Evolutionary conservation across 2,113 vertebrate species (phyloP).

Genomic region (Corythaixoides concolor): DNA sequence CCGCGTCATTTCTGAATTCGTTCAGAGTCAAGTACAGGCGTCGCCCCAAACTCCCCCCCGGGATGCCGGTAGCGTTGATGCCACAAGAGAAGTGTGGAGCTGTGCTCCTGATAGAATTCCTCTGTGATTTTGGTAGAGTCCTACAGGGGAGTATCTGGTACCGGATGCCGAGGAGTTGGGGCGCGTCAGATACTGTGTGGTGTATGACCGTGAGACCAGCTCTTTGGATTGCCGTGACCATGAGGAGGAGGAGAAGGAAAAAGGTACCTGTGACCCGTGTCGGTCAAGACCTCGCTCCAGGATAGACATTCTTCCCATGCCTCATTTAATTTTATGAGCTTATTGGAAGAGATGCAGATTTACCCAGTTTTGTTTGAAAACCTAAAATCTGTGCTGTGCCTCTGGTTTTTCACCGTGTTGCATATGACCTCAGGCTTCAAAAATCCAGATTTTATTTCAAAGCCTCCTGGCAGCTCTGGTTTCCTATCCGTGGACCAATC

Average conservation of each 20-base stretch:
- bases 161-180: constrained; percentile 76
- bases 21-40: background rate
- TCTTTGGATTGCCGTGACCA: background rate
- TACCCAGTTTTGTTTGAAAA: background rate
- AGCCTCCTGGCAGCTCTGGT: background rate
- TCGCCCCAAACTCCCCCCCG: background rate
- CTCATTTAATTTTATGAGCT: background rate
- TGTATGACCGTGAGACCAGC: constrained; percentile 80
- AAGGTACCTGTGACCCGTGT: background rate
- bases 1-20: background rate
- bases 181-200: constrained; percentile 79
- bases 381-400: background rate
- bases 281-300: background rate
- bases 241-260: background rate
- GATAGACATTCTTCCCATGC: background rate
- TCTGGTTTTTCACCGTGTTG: background rate
- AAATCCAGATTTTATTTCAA: background rate
- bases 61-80: background rate
- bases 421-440: background rate
- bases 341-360: background rate
- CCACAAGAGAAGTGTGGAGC: background rate
- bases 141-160: constrained; percentile 64
- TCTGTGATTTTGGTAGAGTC: constrained; percentile 68
- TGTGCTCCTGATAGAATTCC: background rate
- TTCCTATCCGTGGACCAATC: background rate